Evolutionary conservation across 2,888 invertebrate species (phyloP), one percentile per base, ranked within the genome.

Genomic region (Paralinhomoeus sp.): DNA sequence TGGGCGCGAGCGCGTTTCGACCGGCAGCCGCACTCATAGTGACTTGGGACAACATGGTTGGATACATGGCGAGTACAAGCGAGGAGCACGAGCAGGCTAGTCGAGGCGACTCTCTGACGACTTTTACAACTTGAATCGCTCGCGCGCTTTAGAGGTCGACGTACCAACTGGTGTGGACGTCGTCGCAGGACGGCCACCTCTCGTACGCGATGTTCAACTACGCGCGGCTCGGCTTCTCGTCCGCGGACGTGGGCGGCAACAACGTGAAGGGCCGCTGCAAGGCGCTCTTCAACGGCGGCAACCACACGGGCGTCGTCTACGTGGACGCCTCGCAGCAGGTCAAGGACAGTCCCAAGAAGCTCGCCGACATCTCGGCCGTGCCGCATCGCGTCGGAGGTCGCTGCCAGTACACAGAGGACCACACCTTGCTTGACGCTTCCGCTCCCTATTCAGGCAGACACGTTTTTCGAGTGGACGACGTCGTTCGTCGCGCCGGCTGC

Each of bases 381-480:
- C 60, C 60, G 18, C 57, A 61, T 39, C 52, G 56, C 53, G 57
- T n/a, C n/a, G n/a, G n/a, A n/a, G n/a, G n/a, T n/a, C n/a, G n/a
- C n/a, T n/a, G n/a, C n/a, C n/a, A n/a, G n/a, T n/a, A n/a, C n/a
- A n/a, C n/a, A n/a, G n/a, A n/a, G n/a, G n/a, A n/a, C n/a, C n/a
- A n/a, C n/a, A n/a, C n/a, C n/a, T n/a, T n/a, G n/a, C n/a, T n/a
- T n/a, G n/a, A n/a, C n/a, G n/a, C n/a, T n/a, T n/a, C n/a, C n/a
- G n/a, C n/a, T n/a, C n/a, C n/a, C n/a, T n/a, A n/a, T 24, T 49
- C 57, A 40, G 89, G 89, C 44, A 71, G 89, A 51, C 91, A 89
- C 58, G 77, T 87, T 58, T 91, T 91, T 69, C 74, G 89, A 51
- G 78, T 91, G 47, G 89, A 91, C 57, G 91, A 91, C 61, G 80